A percentile compares a stretch with the other conserved stretches of the same genome.
Evolutionary conservation across 2,888 invertebrate genomes (phyloP).

Genomic region (Cosmia pyralina): DNA sequence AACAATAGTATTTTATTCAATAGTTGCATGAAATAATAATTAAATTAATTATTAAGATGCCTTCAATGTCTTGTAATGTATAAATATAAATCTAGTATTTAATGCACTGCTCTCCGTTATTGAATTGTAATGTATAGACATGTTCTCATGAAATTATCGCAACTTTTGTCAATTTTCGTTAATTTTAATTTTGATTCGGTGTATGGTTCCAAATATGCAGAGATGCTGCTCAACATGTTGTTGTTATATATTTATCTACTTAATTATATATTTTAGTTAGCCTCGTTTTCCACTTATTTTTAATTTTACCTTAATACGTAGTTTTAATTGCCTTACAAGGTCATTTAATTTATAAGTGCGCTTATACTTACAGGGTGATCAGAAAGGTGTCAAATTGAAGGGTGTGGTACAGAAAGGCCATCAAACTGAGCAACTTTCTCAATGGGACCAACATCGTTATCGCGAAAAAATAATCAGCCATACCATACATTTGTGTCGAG

Average conservation of each 20-base stretch:
- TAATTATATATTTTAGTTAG: conserved; percentile 57
- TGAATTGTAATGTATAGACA: conserved; percentile 6
- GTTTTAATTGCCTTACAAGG: conserved; percentile 6
- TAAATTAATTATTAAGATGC: conserved; percentile 44
- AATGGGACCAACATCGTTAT: too few species aligned
- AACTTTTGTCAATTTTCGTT: conserved; percentile 33
- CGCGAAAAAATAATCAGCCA: too few species aligned
- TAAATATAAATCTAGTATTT: conserved; percentile 16
- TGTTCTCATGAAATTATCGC: conserved; percentile 11
- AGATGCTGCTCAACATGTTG: conserved; percentile 25
- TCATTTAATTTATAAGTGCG: conserved; percentile 6
- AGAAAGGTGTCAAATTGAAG: too few species aligned
- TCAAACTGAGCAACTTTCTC: too few species aligned
- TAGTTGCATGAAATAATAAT: conserved; percentile 31
- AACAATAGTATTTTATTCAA: conserved; percentile 32
- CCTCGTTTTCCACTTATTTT: conserved; percentile 47
- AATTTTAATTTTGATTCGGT: conserved; percentile 39
- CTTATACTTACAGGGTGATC: neutral
- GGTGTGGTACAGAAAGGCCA: too few species aligned
- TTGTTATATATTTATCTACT: conserved; percentile 55
- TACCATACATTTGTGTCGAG: too few species aligned
- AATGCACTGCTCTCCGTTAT: conserved; percentile 23
- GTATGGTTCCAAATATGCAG: conserved; percentile 53
- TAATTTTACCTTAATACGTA: conserved; percentile 43
- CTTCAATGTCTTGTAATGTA: conserved; percentile 37